Conservation (phyloP, 2,113 vertebrate species). For the Merops nubicus region DNA sequence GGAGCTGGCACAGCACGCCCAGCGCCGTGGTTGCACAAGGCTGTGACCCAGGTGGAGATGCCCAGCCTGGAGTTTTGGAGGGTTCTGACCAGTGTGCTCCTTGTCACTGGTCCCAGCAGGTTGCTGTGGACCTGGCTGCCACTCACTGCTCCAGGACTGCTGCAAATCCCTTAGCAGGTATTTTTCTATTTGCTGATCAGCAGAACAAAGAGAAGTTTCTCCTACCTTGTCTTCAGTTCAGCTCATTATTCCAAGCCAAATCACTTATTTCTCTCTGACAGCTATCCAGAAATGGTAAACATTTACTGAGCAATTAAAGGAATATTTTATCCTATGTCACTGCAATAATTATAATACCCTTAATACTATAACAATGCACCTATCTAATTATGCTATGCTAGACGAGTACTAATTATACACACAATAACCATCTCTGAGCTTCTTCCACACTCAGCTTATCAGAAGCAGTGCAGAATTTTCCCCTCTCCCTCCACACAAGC, state of each 20-base stretch:
- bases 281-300: conserved; percentile 56
- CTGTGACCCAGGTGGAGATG: neutral
- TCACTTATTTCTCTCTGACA: conserved; percentile 30
- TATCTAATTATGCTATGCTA: conserved; percentile 41
- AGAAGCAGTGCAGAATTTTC: neutral
- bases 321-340: conserved; percentile 56
- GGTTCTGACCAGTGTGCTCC: neutral
- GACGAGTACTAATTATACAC: conserved; percentile 58
- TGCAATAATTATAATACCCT: conserved; percentile 45
- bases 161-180: neutral
- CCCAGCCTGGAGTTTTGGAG: neutral
- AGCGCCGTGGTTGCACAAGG: neutral
- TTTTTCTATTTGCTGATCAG: conserved; percentile 34
- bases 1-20: neutral
- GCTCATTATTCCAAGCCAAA: conserved; percentile 38
- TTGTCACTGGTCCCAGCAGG: rapidly evolving
- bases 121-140: neutral
- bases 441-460: neutral
- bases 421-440: conserved; percentile 19
- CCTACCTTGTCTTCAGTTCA: conserved; percentile 20
- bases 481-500: neutral
- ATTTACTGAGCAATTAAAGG: conserved; percentile 61
- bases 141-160: neutral
- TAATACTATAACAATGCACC: conserved; percentile 37
- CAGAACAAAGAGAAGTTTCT: conserved; percentile 57